Conservation (phyloP, 2,113 vertebrate species). For the Sisor rabdophorus region DNA sequence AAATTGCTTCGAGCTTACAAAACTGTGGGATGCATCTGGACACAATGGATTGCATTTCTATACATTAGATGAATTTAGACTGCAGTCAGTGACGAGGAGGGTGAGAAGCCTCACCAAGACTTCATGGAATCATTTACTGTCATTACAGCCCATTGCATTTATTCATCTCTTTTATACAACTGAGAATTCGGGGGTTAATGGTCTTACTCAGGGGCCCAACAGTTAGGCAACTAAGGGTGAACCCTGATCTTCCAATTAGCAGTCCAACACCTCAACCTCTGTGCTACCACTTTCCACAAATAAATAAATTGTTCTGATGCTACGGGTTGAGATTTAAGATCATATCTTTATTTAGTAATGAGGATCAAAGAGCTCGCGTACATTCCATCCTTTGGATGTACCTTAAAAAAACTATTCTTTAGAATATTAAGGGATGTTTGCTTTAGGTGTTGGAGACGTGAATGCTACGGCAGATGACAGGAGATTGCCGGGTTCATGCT, state of each 20-base stretch:
- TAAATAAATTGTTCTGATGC: no score
- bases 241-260: no score
- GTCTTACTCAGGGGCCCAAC: no score
- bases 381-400: conserved; percentile 28
- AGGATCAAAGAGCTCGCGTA: conserved; percentile 52
- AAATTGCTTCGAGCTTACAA: conserved; percentile 1
- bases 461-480: conserved; percentile 24
- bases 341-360: conserved; percentile 35
- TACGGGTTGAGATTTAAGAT: not conserved
- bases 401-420: not conserved
- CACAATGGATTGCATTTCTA: not conserved
- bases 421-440: conserved; percentile 18
- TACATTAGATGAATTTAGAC: not conserved
- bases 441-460: conserved; percentile 28
- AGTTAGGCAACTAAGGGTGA: no score
- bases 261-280: not conserved
- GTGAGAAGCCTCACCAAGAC: not conserved
- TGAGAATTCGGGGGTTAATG: no score
- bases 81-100: not conserved
- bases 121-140: no score
- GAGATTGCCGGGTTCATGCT: conserved; percentile 7
- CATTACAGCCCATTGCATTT: no score
- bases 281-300: no score
- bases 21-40: not conserved
- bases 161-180: no score